Percentiles rank a stretch among this genome's conserved stretches.
These are phyloP conservation scores for Furcula furcula DNA, from an alignment of 2,888 invertebrate species.

Conservation along the genomic window DNA sequence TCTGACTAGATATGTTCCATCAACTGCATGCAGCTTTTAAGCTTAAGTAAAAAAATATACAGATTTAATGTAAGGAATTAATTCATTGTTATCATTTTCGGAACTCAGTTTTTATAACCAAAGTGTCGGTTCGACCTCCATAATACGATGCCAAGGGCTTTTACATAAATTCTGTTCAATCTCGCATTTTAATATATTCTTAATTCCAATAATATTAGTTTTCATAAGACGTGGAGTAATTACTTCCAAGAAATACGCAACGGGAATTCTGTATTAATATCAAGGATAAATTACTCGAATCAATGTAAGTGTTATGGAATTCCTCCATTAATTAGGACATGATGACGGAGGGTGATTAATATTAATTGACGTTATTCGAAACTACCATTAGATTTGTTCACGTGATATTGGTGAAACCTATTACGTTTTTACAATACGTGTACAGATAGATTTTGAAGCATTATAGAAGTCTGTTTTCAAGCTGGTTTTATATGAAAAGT, in stretches of 20 bases:
- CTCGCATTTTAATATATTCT: too few relatives aligned
- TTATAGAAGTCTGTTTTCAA: too few relatives aligned
- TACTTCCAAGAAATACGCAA: conserved; percentile 14
- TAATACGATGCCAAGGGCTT: background rate
- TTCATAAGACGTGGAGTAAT: conserved; percentile 4
- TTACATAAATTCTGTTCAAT: background rate
- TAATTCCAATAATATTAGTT: background rate
- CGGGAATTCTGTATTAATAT: conserved; percentile 13
- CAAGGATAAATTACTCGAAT: conserved; percentile 21
- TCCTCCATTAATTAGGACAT: conserved; percentile 35
- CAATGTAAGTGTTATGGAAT: conserved; percentile 33
- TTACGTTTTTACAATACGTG: too few relatives aligned
- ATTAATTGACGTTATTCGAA: conserved; percentile 36
- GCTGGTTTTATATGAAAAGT: too few relatives aligned
- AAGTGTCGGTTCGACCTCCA: conserved; percentile 10
- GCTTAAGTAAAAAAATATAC: conserved; percentile 20
- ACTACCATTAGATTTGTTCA: conserved; percentile 24
- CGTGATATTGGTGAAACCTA: conserved; percentile 10
- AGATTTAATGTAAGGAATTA: conserved; percentile 25
- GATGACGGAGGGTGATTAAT: conserved; percentile 38
- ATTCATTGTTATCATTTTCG: conserved; percentile 26
- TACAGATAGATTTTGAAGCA: too few relatives aligned
- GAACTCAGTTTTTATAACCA: conserved; percentile 5
- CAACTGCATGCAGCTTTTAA: conserved; percentile 28
- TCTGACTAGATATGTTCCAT: conserved; percentile 14